Percentiles rank a stretch among this genome's conserved stretches.
Evolutionary conservation across 2,113 vertebrate genomes (phyloP).

Genomic region (Trichomycterus rosablanca): DNA sequence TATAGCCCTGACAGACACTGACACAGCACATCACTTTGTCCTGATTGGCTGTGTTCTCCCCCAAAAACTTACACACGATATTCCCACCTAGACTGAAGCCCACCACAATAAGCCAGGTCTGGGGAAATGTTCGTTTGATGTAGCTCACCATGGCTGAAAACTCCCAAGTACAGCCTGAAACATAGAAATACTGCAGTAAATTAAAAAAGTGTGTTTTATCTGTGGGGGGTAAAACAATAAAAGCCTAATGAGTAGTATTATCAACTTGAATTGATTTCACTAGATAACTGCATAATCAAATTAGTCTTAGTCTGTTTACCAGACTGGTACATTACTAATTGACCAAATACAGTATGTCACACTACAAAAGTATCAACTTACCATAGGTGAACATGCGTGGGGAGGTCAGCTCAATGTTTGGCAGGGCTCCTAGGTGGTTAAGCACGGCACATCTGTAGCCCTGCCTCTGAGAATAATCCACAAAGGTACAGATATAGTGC

Average conservation of each 20-base stretch:
- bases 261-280: too few species aligned
- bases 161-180: constrained; percentile 93
- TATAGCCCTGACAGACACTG: constrained; percentile 95
- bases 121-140: constrained; percentile 83
- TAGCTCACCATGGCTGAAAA: constrained; percentile 91
- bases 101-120: constrained; percentile 86
- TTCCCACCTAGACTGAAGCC: constrained; percentile 97
- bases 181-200: background rate
- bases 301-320: constrained; percentile 4
- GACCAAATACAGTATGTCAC: constrained; percentile 6
- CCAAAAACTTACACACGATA: constrained; percentile 95
- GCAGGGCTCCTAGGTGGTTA: constrained; percentile 89
- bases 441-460: constrained; percentile 93
- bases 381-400: constrained; percentile 96
- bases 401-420: constrained; percentile 89
- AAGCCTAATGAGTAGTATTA: too few species aligned
- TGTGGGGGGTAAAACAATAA: too few species aligned
- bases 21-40: constrained; percentile 90
- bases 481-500: constrained; percentile 95
- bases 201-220: too few species aligned
- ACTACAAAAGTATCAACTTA: constrained; percentile 48
- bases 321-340: constrained; percentile 13
- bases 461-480: constrained; percentile 87
- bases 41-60: constrained; percentile 86
- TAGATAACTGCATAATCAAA: too few species aligned